Conservation (phyloP, 2,113 vertebrate genomes). For the Nerophis lumbriciformis region DNA sequence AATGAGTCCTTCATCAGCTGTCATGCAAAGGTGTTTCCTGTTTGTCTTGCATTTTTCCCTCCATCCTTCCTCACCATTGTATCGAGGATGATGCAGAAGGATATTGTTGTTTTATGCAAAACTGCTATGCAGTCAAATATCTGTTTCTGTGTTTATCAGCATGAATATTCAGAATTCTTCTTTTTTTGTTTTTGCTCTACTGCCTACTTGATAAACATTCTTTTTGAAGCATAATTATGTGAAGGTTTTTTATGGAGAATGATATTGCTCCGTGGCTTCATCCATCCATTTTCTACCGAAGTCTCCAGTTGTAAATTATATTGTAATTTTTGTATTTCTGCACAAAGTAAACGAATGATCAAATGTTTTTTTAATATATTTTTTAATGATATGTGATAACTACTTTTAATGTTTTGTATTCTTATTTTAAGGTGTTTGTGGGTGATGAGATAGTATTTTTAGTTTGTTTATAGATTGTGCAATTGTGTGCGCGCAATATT, state of each 20-base stretch:
- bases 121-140: not conserved
- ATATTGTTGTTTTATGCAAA: not conserved
- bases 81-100: not conserved
- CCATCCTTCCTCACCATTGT: constrained; percentile 20
- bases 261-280: not conserved
- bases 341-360: too few species aligned
- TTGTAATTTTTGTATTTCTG: too few species aligned
- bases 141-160: not conserved
- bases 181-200: not conserved
- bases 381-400: too few species aligned
- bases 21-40: constrained; percentile 40
- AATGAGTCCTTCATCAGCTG: constrained; percentile 23
- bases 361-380: too few species aligned
- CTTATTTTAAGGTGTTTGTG: too few species aligned
- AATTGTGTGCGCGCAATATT: too few species aligned
- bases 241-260: constrained; percentile 10
- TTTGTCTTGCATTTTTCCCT: constrained; percentile 30
- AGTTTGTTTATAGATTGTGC: too few species aligned
- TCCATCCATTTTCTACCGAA: constrained; percentile 6
- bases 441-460: too few species aligned
- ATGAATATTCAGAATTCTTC: not conserved
- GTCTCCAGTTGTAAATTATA: too few species aligned
- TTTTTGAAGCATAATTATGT: constrained; percentile 1
- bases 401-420: too few species aligned
- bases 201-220: constrained; percentile 1